Evolutionary conservation across 2,888 invertebrate genomes (phyloP), one percentile per base, ranked within the genome.

Genomic region (Leistus spinibarbis): DNA sequence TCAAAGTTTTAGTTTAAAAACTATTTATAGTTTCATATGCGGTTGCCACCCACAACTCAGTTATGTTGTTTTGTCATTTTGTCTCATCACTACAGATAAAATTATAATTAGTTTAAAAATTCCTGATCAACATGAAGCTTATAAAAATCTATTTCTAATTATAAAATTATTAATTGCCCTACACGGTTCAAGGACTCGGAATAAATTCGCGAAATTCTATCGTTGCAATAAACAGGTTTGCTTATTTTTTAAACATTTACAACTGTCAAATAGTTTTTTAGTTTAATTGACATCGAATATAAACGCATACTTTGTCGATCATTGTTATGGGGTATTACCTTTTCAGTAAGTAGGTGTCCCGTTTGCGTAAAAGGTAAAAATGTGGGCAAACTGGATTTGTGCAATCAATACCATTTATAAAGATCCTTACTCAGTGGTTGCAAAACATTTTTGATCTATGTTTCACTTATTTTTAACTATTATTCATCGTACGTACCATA

Each of bases 11-110:
- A 22, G 57, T 73, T 73, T 67, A 53, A 23, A 19, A 57, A 62
- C 60, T 73, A 73, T 73, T 67, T 73, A 53, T 73, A 73, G 60
- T 60, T 53, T 40, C 67, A 73, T 73, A 67, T 73, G n/a, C n/a
- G 73, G 73, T 62, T 23, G 17, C 53, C 54, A 60, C 67, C 63
- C 60, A 64, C 54, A 60, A 60, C 16, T 60, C 60, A n/a, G 19
- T 60, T 60, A 23, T 64, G 23, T 9, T 64, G 20, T 64, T 27
- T 24, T 64, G 13, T 64, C 24, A 64, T 64, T 60, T 60, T 60
- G 60, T 60, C 60, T 17, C 60, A 10, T 20, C 10, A 60, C 20
- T 10, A 60, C 60, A 60, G 60, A 3, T 20, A 60, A 19, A 60
- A 60, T 20, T 60, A 60, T 20, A 17, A 60, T 40, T 7, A 40